Evolutionary conservation across 2,797 vertebrate species (phyloP).

Genomic region (Uromys caudimaculatus): DNA sequence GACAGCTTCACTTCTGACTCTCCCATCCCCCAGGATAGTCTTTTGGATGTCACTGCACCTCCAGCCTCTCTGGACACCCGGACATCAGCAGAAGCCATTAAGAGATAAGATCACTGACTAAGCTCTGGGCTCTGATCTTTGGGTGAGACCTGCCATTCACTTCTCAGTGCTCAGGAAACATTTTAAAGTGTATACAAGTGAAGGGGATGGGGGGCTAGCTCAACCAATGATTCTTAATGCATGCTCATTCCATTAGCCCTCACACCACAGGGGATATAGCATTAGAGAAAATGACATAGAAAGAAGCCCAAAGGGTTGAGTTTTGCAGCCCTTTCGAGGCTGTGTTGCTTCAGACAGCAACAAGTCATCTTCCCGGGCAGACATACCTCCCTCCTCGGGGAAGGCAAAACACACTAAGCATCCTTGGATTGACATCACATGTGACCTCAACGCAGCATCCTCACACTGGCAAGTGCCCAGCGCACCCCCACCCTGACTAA

Average conservation of each 20-base stretch:
- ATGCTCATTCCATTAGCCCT: neutral
- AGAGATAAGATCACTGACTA: neutral
- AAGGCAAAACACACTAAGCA: neutral
- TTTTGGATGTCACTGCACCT: too few relatives aligned
- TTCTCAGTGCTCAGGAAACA: neutral
- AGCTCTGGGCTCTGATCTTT: neutral
- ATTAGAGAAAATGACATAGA: neutral
- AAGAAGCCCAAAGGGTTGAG: neutral
- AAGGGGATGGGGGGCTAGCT: neutral
- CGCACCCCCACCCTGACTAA: neutral
- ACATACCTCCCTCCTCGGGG: neutral
- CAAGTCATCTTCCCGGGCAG: neutral
- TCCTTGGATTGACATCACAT: rapidly evolving
- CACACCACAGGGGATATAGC: neutral
- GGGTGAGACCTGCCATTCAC: neutral
- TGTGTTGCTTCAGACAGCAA: neutral
- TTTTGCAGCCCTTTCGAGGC: neutral
- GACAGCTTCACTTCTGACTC: neutral
- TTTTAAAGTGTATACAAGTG: neutral
- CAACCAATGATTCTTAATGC: neutral
- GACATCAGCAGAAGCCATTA: neutral
- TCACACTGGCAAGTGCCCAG: neutral
- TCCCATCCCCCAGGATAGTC: neutral
- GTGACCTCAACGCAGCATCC: neutral
- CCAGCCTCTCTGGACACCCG: neutral